phyloP scores from a whole-genome alignment of 2,888 invertebrate species.

The Timema podura region DNA sequence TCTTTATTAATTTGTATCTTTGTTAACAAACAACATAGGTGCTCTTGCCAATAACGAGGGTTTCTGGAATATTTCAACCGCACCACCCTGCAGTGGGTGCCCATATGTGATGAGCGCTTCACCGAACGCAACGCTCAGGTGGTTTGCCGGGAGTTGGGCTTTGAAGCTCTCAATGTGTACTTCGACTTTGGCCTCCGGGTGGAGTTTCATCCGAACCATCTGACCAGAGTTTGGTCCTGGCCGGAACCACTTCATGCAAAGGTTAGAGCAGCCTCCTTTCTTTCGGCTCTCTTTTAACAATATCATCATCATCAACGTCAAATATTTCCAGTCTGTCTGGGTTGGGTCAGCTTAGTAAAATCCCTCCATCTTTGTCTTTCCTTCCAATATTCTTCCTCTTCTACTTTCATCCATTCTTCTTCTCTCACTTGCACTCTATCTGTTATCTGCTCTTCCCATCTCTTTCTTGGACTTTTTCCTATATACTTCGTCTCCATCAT shows the following conservation, averaged over 20 bases:
- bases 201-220: constrained; percentile 83
- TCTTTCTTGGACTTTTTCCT: too few species aligned
- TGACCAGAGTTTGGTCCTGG: constrained; percentile 89
- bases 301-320: too few species aligned
- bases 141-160: constrained; percentile 89
- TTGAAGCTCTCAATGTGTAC: constrained; percentile 82
- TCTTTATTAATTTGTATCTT: neutral
- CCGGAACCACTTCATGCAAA: constrained; percentile 77
- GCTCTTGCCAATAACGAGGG: constrained; percentile 49
- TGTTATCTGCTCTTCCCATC: too few species aligned
- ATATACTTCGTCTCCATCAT: too few species aligned
- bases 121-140: constrained; percentile 96
- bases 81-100: constrained; percentile 94
- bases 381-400: too few species aligned
- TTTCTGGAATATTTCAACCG: constrained; percentile 93
- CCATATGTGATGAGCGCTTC: constrained; percentile 92
- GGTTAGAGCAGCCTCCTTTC: constrained; percentile 36
- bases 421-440: too few species aligned
- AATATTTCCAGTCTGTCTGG: too few species aligned
- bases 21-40: neutral
- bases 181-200: constrained; percentile 81
- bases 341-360: too few species aligned
- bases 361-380: too few species aligned
- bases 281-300: too few species aligned
- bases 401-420: too few species aligned